Base-by-base conservation (phyloP, 2,888 invertebrate species). In the Strigamia crassipes region DNA sequence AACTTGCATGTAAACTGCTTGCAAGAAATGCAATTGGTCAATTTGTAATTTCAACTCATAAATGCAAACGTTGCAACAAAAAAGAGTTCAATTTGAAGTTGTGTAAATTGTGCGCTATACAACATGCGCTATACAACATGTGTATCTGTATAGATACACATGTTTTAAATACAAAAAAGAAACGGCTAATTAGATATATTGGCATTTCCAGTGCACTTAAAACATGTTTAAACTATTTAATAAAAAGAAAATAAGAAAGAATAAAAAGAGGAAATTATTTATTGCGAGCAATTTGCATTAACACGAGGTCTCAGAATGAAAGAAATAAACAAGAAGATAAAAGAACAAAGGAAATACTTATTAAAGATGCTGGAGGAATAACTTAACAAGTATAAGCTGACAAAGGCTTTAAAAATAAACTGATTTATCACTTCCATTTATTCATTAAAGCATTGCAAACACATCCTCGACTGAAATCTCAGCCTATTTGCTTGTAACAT, bases 381-480 rank as follows among this genome's bases (percentile, higher is more conserved):
- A 51, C 15, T 34, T 34, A 6, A 34, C 34, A 34, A 34, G 34
- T 34, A 34, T 34, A 34, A 34, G 34, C 34, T 51, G 51, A 51
- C 51, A 51, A 51, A 66, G 66, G 66, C 23, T 27, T 31, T 66
- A 66, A 23, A 66, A 66, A 66, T 66, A 66, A 66, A 66, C 66
- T 66, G 66, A 66, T 66, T 66, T 66, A 66, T 66, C 21, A 31
- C 66, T 66, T 31, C 31, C 31, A 31, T 66, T 66, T 27, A 66
- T 66, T 66, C 31, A 66, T 66, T 23, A 27, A 66, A 66, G 66
- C 31, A 66, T 66, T 23, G 66, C 66, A 66, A 66, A 66, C 66
- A 66, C 66, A 66, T 66, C 66, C 66, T 66, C 66, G 31, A 66
- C 66, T 6, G 27, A 66, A 66, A 66, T 66, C 66, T 27, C 66